Base-by-base conservation (phyloP, 2,888 invertebrate genomes). In the Pogonocherus hispidulus region DNA sequence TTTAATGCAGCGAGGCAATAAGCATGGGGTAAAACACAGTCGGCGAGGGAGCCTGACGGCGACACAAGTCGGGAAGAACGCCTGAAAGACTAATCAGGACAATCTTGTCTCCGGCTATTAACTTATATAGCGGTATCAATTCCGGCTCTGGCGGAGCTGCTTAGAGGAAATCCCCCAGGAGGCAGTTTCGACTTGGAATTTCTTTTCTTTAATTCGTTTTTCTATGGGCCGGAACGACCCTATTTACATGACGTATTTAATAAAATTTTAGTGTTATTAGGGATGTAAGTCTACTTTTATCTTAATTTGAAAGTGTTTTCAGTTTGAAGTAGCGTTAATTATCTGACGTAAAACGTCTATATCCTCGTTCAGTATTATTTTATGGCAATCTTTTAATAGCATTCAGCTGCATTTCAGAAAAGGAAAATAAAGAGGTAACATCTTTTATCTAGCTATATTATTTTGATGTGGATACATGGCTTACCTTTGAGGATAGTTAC, bases 121-220 rank as follows among this genome's bases (percentile, higher is more conserved):
- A 85, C 84, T 85, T 85, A 84, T 84, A 85, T 84, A 83, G 84
- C 84, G 81, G 84, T 85, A 85, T 85, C 85, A 85, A 85, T 85
- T 85, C 83, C 81, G 78, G 79, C 77, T 79, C 79, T 75, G 69
- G 76, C 76, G 71, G 60, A 71, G 69, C 68, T 72, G 76, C 74
- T 79, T 76, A 75, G 70, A 77, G 70, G 73, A 79, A 76, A 80
- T 79, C 76, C 75, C 75, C 69, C 67, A 74, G 76, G 80, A 80
- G 72, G 73, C 69, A 78, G 76, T 79, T 80, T 78, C 76, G 79
- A 79, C 79, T 81, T 70, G 73, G 70, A 76, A 78, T 77, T 79
- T 80, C 80, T 81, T 80, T 80, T 79, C 79, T 81, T 79, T 80
- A 81, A 81, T 81, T 81, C 78, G 79, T 75, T 80, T 78, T 78